These are phyloP conservation scores for Drosophila mettleri DNA, from an alignment of 2,888 invertebrate genomes.

Conservation along the genomic window DNA sequence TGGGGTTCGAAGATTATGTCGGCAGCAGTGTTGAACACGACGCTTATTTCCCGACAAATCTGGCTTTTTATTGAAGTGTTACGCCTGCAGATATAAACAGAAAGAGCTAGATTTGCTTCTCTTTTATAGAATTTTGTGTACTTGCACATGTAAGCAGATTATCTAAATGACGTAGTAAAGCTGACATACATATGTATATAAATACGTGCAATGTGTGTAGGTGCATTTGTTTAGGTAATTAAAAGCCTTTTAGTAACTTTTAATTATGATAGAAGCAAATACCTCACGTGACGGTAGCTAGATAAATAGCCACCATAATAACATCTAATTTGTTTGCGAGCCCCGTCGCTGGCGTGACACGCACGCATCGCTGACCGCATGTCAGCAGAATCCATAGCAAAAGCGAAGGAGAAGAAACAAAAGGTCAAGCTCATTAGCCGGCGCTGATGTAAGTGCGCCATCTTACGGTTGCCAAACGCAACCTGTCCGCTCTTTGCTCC, in stretches of 20 bases:
- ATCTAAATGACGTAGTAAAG: not conserved
- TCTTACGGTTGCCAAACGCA: constrained; percentile 35
- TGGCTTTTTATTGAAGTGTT: constrained; percentile 7
- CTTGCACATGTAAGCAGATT: not conserved
- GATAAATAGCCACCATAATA: not conserved
- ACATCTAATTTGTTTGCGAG: constrained; percentile 2
- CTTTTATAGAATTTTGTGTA: not conserved
- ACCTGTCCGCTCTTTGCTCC: constrained; percentile 14
- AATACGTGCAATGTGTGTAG: not conserved
- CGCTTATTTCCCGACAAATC: constrained; percentile 3
- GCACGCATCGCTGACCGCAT: constrained; percentile 24
- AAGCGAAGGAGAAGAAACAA: constrained; percentile 14
- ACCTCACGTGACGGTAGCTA: constrained; percentile 3
- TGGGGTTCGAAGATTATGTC: constrained; percentile 4
- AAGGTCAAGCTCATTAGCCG: constrained; percentile 59
- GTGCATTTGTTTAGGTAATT: constrained; percentile 3
- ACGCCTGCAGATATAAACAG: not conserved
- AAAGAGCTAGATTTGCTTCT: not conserved
- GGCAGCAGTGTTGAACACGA: constrained; percentile 1
- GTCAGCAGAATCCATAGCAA: constrained; percentile 16
- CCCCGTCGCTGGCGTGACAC: constrained; percentile 7
- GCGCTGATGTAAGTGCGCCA: constrained; percentile 46
- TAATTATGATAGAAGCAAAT: constrained; percentile 3
- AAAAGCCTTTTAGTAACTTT: constrained; percentile 9
- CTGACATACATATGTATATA: not conserved